Evolutionary conservation across 2,888 invertebrate genomes (phyloP), one percentile per base, ranked within the genome.

Genomic region (Chaitophorus viminalis): DNA sequence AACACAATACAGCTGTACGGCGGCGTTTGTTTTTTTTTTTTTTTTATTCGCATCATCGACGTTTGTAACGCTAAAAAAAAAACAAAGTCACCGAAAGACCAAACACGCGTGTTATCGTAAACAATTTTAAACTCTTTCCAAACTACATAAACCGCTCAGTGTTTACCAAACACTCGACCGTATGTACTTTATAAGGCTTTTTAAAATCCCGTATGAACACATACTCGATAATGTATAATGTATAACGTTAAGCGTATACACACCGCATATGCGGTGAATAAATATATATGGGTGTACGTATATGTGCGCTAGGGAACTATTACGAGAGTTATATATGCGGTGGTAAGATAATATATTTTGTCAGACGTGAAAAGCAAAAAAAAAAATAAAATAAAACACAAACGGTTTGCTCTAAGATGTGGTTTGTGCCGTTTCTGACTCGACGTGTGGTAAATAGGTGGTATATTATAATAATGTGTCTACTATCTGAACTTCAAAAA

Each of bases 171-270:
- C 46, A 70, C 70, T 82, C 70, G 21, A 70, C 31, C 6, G 25
- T n/a, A 25, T 21, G 25, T 31, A 82, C 46, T 46, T 31, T 25
- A 70, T 70, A 70, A 52, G 79, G 79, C 82, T 31, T 82, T 82
- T 82, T 82, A 82, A 70, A 70, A 82, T 70, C 70, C 21, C 31
- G 11, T 39, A 65, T 65, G 21, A 29, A 29, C 33, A 31, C 46
- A 82, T 46, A 46, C 46, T 39, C 11, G 36, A 74, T 36, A 36
- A 36, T 39, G 17, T 31, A 72, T 70, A 70, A 46, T 46, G 14
- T 46, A 36, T 36, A 36, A 36, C n/a, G n/a, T n/a, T n/a, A n/a
- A 39, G 39, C 60, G 25, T 60, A 6, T 3, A 25, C 25, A 60
- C 25, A 60, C 25, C 11, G 9, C 29, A 9, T 65, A n/a, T 65